Conservation (phyloP, 2,797 vertebrate genomes). For the Xenops minutus region DNA sequence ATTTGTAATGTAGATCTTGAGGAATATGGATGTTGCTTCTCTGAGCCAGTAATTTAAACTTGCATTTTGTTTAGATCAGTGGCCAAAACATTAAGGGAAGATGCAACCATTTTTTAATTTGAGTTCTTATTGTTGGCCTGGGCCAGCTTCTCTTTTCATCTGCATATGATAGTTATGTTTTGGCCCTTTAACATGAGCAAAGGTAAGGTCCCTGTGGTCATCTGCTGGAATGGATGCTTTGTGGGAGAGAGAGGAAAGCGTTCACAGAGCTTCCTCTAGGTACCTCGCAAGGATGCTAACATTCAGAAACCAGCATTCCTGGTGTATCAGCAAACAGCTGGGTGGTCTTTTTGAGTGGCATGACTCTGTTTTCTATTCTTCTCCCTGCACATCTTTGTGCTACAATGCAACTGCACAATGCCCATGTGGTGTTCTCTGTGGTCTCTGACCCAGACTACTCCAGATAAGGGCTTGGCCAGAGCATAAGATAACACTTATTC, state of each 20-base stretch:
- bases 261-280: background rate
- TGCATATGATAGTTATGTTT: accelerated
- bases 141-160: background rate
- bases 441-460: background rate
- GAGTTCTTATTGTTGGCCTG: background rate
- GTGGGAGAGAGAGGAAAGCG: background rate
- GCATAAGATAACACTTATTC: background rate
- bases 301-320: background rate
- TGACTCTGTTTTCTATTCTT: background rate
- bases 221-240: background rate
- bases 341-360: background rate
- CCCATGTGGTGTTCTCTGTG: background rate
- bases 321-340: background rate
- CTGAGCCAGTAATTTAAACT: background rate
- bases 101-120: background rate
- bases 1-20: background rate
- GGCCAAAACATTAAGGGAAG: background rate
- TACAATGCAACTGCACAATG: accelerated
- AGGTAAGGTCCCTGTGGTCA: background rate
- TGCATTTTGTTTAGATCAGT: background rate
- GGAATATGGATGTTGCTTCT: background rate
- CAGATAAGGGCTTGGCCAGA: background rate
- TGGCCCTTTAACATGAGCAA: background rate
- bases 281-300: background rate
- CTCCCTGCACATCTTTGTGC: background rate